These are phyloP conservation scores for Pelecanus crispus DNA, from an alignment of 2,113 vertebrate species.

Conservation along the genomic window DNA sequence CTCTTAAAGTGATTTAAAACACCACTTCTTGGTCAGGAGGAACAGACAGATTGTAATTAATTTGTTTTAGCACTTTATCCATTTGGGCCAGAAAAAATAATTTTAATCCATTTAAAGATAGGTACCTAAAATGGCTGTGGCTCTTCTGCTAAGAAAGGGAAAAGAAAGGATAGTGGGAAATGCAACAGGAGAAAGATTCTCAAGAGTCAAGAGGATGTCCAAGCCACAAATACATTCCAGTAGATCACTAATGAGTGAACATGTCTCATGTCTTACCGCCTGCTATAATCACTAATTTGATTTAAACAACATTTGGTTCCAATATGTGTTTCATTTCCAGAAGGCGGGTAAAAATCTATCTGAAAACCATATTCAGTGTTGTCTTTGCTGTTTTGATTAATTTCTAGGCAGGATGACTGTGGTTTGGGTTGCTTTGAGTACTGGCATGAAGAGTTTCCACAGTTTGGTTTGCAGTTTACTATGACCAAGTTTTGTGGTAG, in stretches of 20 bases:
- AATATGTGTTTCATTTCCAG: conserved; percentile 48
- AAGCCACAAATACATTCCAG: conserved; percentile 59
- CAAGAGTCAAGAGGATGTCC: conserved; percentile 47
- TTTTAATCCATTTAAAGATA: background rate
- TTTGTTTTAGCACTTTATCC: background rate
- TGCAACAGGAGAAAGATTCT: conserved; percentile 15
- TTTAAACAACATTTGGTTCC: conserved; percentile 60
- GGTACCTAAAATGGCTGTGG: background rate
- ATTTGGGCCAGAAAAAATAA: background rate
- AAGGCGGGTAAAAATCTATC: conserved; percentile 7
- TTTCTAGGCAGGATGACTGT: conserved; percentile 59
- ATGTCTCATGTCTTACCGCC: conserved; percentile 33
- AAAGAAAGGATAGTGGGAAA: background rate
- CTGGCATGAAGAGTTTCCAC: conserved; percentile 41
- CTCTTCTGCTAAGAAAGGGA: background rate
- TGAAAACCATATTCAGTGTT: conserved; percentile 44
- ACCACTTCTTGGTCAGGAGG: background rate
- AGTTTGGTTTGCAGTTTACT: background rate
- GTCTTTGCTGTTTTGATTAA: conserved; percentile 54
- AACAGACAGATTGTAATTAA: background rate
- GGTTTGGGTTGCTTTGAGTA: conserved; percentile 50
- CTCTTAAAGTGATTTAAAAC: background rate
- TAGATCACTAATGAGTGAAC: conserved; percentile 63
- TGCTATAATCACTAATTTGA: conserved; percentile 54
- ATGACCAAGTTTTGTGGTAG: conserved; percentile 4